Evolutionary conservation across 2,797 vertebrate species (phyloP).

Genomic region (Diplodus puntazzo): DNA sequence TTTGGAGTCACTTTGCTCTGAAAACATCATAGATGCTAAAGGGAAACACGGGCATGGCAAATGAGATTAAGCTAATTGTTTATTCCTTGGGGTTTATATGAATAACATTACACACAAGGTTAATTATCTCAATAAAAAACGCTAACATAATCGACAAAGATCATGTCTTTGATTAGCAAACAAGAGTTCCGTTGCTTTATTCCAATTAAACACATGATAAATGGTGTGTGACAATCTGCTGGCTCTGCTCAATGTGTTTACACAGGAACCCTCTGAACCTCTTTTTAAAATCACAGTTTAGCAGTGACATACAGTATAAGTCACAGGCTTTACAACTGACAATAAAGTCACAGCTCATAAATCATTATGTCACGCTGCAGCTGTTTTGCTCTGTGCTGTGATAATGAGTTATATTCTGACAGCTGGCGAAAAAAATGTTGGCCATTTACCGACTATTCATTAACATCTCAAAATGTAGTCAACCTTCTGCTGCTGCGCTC

Average conservation of each 20-base stretch:
- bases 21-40: slow-evolving; percentile 47
- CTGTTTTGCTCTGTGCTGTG: slow-evolving; percentile 66
- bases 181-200: slow-evolving; percentile 65
- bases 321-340: slow-evolving; percentile 76
- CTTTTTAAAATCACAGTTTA: slow-evolving; percentile 66
- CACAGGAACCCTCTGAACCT: slow-evolving; percentile 65
- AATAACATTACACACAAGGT: slow-evolving; percentile 72
- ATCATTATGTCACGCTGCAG: slow-evolving; percentile 73
- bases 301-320: slow-evolving; percentile 70
- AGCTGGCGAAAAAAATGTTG: slow-evolving; percentile 38
- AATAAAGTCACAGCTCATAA: slow-evolving; percentile 79
- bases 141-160: slow-evolving; percentile 65
- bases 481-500: slow-evolving; percentile 33
- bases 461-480: slow-evolving; percentile 62
- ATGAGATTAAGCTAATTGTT: slow-evolving; percentile 73
- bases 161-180: slow-evolving; percentile 78
- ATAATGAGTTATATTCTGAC: slow-evolving; percentile 75
- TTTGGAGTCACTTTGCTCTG: slow-evolving; percentile 29
- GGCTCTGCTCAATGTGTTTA: slow-evolving; percentile 67
- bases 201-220: slow-evolving; percentile 77
- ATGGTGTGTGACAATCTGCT: slow-evolving; percentile 66
- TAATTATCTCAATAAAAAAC: slow-evolving; percentile 73
- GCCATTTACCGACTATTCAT: slow-evolving; percentile 63
- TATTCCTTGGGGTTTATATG: slow-evolving; percentile 63
- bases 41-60: slow-evolving; percentile 39